Evolutionary conservation across 2,888 invertebrate species (phyloP).

Genomic region (Diachrysia chrysitis): DNA sequence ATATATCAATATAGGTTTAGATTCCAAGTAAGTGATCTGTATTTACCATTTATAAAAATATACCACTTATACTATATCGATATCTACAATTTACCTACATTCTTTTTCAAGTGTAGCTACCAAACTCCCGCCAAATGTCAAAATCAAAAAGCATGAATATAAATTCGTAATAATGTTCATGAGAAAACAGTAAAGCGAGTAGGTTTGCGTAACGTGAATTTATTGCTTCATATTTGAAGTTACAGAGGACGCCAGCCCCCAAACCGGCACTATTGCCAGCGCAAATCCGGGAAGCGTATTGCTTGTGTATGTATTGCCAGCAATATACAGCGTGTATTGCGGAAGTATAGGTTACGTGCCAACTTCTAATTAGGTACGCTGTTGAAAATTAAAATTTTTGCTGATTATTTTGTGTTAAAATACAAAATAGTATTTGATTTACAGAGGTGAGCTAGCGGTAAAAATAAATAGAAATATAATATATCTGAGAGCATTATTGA

Average conservation of each 20-base stretch:
- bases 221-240: slow-evolving; percentile 55
- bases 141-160: slow-evolving; percentile 31
- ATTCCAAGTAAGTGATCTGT: too few species aligned
- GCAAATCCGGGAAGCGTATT: slow-evolving; percentile 29
- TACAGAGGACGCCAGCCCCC: slow-evolving; percentile 39
- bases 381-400: slow-evolving; percentile 14
- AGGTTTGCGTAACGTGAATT: slow-evolving; percentile 46
- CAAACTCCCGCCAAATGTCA: not conserved
- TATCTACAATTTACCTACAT: too few species aligned
- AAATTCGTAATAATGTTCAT: slow-evolving; percentile 34
- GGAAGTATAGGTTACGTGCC: slow-evolving; percentile 46
- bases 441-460: not conserved
- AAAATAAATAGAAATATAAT: too few species aligned
- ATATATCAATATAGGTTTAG: too few species aligned
- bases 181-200: slow-evolving; percentile 25
- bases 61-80: too few species aligned
- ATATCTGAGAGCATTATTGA: too few species aligned
- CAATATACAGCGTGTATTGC: slow-evolving; percentile 31
- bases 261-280: slow-evolving; percentile 27
- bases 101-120: not conserved
- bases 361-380: slow-evolving; percentile 49
- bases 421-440: not conserved
- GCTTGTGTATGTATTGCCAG: slow-evolving; percentile 31
- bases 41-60: too few species aligned
- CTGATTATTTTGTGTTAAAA: slow-evolving; percentile 10